A percentile compares a stretch with the other conserved stretches of the same genome.
Conservation (phyloP, 2,113 vertebrate genomes). For the Carassius carassius region DNA sequence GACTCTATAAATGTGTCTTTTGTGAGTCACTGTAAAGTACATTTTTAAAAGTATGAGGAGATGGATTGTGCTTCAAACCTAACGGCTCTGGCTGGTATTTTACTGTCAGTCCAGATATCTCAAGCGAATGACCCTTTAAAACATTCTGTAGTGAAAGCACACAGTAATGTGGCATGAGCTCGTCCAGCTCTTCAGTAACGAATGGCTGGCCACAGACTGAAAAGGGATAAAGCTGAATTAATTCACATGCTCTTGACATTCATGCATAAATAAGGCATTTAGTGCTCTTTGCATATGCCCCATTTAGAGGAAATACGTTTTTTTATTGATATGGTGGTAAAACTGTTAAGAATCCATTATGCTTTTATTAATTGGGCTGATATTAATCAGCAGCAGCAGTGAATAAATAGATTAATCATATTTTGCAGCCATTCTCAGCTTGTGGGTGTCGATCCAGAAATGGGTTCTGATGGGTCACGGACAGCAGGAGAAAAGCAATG, state of each 20-base stretch:
- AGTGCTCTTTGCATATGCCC: slow-evolving; percentile 32
- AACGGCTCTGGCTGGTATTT: slow-evolving; percentile 27
- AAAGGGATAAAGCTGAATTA: slow-evolving; percentile 37
- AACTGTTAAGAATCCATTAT: slow-evolving; percentile 56
- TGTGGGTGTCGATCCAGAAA: background rate
- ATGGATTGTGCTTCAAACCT: slow-evolving; percentile 3
- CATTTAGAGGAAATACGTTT: slow-evolving; percentile 30
- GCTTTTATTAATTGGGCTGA: slow-evolving; percentile 50
- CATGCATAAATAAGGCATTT: slow-evolving; percentile 39
- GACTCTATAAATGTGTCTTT: slow-evolving; percentile 16
- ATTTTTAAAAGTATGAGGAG: slow-evolving; percentile 2
- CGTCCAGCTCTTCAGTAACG: slow-evolving; percentile 27
- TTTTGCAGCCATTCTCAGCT: background rate
- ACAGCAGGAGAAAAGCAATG: slow-evolving; percentile 7
- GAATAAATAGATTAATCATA: background rate
- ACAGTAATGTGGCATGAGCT: slow-evolving; percentile 8
- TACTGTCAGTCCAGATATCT: slow-evolving; percentile 33
- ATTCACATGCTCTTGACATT: slow-evolving; percentile 25
- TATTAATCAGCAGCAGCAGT: slow-evolving; percentile 49
- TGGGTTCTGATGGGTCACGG: slow-evolving; percentile 7
- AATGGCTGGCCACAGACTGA: slow-evolving; percentile 39
- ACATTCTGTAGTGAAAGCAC: slow-evolving; percentile 34
- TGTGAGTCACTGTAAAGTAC: background rate
- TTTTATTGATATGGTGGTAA: slow-evolving; percentile 52
- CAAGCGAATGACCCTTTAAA: slow-evolving; percentile 32